Base-by-base conservation (phyloP, 2,888 invertebrate species). In the Mycogona germanica region DNA sequence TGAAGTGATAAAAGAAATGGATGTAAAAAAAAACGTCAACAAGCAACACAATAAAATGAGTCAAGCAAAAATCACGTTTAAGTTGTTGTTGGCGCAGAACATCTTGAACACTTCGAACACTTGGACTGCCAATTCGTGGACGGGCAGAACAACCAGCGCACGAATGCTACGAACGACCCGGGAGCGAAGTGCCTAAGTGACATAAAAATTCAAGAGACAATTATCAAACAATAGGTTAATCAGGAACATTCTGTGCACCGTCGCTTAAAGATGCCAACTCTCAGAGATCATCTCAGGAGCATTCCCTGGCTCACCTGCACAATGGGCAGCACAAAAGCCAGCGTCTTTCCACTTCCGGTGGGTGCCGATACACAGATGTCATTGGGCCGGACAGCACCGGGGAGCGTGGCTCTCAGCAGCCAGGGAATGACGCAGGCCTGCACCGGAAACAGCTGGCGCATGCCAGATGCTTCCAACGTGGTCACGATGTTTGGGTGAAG, bases 311-410 rank as follows among this genome's bases (percentile, higher is more conserved):
- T 59, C 67, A 81, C 76, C 73, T 92, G 87, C 35, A 96, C 73
- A 45, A 96, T 80, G 6, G 97, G 97, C 58, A 97, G 71, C 46
- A 87, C 89, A 77, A 88, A 97, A 2, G 93, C 84, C 55, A 97
- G 71, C 1, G 97, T 97, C 75, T 97, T 97, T 21, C 97, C 97
- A 74, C 93, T 95, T 19, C 95, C 96, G 2, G 97, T 97, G 1
- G 97, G 95, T 19, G 96, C 93, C 40, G 92, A 93, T 28, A 98
- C 88, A 72, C 97, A 97, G 50, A 95, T 75, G 69, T 98, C 97
- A 61, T 83, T 78, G 0, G 89, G 85, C 72, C 86, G 80, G 61
- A 62, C 82, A 75, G 28, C 76, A 54, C 79, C 74, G 60, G 78
- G 72, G 58, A 73, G 67, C 60, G 80, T 75, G 58, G 78, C 77